Conservation (phyloP, 2,797 vertebrate species). For the Nothura maculosa region DNA sequence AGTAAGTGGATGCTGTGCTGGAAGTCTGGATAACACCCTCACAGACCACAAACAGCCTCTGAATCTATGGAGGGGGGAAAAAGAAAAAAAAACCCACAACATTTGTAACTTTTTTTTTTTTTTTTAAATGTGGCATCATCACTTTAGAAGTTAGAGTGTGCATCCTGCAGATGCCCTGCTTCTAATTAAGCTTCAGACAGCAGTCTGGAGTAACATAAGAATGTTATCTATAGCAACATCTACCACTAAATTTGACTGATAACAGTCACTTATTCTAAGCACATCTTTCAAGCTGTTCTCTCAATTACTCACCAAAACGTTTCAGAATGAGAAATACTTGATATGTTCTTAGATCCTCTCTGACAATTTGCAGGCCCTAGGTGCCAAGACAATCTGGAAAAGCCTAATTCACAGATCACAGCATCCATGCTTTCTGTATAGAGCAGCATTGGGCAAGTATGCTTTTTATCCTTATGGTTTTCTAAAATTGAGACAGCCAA, state of each 20-base stretch:
- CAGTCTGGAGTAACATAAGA: background rate
- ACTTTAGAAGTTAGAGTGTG: background rate
- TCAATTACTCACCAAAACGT: background rate
- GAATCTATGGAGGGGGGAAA: background rate
- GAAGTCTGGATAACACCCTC: background rate
- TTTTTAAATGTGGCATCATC: background rate
- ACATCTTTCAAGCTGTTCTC: background rate
- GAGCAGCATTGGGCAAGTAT: background rate
- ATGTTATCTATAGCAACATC: background rate
- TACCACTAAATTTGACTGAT: background rate
- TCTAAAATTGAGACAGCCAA: background rate
- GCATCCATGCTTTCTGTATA: background rate
- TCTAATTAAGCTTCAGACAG: background rate
- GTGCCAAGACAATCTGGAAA: background rate
- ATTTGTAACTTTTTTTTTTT: background rate
- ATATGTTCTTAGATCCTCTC: background rate
- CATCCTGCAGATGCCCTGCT: background rate
- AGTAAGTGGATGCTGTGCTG: background rate
- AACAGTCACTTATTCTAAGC: background rate
- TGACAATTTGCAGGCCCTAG: background rate
- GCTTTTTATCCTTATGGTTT: background rate
- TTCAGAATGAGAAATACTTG: background rate
- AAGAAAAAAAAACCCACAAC: background rate
- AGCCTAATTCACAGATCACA: background rate
- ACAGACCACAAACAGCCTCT: background rate